phyloP scores from a whole-genome alignment of 1,140 invertebrate species.

The Drosophila ananassae region DNA sequence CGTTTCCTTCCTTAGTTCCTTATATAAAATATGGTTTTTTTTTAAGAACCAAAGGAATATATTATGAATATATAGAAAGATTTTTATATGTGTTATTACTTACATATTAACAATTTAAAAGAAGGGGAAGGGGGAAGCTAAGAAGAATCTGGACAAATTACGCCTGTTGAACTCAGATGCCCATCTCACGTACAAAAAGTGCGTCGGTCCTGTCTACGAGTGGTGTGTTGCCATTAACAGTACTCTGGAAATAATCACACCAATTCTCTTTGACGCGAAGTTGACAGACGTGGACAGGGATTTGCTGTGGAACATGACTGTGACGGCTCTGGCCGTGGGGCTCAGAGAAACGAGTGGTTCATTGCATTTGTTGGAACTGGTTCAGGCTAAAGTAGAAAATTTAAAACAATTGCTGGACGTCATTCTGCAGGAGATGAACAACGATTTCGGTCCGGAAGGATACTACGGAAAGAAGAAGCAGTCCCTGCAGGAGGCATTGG shows the following conservation, averaged over 20 bases:
- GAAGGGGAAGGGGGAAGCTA: not conserved
- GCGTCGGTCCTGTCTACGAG: conserved; percentile 1
- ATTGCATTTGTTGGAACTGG: not conserved
- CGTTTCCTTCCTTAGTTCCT: too few relatives aligned
- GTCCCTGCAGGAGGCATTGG: not conserved
- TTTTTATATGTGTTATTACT: too few relatives aligned
- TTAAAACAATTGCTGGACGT: not conserved
- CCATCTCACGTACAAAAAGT: not conserved
- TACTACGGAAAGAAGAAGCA: not conserved
- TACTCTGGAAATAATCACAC: not conserved
- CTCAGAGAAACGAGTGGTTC: not conserved
- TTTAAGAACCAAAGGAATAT: too few relatives aligned
- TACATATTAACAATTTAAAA: too few relatives aligned
- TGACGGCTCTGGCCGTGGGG: not conserved
- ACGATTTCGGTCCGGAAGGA: not conserved
- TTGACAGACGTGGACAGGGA: not conserved
- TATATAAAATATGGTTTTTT: too few relatives aligned
- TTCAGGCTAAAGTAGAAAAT: not conserved
- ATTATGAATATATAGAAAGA: too few relatives aligned
- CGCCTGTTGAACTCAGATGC: not conserved
- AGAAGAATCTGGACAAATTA: not conserved
- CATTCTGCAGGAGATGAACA: not conserved
- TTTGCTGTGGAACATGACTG: not conserved
- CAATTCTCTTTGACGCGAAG: not conserved
- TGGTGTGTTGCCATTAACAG: not conserved